phyloP scores from a whole-genome alignment of 2,888 invertebrate species.

The Caenorhabditis sp. region DNA sequence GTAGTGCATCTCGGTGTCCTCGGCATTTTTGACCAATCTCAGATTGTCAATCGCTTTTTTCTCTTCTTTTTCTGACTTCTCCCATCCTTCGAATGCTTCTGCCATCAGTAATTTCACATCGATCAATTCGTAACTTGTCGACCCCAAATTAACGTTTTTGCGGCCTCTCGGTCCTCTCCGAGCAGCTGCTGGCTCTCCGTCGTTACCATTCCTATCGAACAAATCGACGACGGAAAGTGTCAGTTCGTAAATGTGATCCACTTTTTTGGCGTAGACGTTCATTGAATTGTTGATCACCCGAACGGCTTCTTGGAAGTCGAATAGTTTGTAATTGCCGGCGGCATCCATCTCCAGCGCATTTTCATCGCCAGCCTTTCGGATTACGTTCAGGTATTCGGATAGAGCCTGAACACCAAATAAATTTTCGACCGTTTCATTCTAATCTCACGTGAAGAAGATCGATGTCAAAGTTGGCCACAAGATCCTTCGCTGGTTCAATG shows the following conservation, averaged over 20 bases:
- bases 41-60: constrained; percentile 32
- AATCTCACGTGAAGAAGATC: constrained; percentile 36
- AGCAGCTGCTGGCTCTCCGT: not conserved
- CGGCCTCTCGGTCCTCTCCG: constrained; percentile 14
- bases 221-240: constrained; percentile 15
- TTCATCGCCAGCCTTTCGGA: constrained; percentile 18
- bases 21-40: constrained; percentile 37
- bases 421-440: not conserved
- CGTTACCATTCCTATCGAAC: constrained; percentile 20
- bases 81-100: not conserved
- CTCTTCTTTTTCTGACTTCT: constrained; percentile 32
- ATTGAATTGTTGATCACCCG: constrained; percentile 86
- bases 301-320: constrained; percentile 88
- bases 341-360: constrained; percentile 83
- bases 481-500: constrained; percentile 58
- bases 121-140: constrained; percentile 18
- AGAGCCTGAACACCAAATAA: constrained; percentile 27
- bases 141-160: constrained; percentile 23
- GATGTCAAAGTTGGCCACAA: constrained; percentile 58
- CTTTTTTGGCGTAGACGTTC: constrained; percentile 85
- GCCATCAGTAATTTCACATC: not conserved
- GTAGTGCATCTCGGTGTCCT: constrained; percentile 12
- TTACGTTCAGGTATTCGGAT: constrained; percentile 22
- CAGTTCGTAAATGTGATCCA: constrained; percentile 37
- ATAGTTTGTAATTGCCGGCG: constrained; percentile 73